Percentiles rank a stretch among this genome's conserved stretches.
These are phyloP conservation scores for Drosophila tripunctata DNA, from an alignment of 2,888 invertebrate genomes.

Conservation along the genomic window DNA sequence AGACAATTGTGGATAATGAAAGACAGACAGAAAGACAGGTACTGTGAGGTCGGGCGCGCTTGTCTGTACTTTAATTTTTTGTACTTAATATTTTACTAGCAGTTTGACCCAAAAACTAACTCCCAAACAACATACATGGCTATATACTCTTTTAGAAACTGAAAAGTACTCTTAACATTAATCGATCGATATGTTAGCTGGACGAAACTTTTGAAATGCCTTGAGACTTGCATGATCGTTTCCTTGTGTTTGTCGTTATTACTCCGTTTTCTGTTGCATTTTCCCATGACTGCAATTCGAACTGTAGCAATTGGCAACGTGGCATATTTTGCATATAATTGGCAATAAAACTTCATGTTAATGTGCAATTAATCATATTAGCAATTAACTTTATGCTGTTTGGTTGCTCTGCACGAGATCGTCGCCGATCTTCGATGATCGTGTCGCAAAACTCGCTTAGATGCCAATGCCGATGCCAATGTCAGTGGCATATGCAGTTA, in stretches of 20 bases:
- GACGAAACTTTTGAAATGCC: neutral
- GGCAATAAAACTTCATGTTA: conserved; percentile 83
- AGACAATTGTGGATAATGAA: too few relatives aligned
- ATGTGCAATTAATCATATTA: conserved; percentile 83
- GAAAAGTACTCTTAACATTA: neutral
- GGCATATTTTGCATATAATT: conserved; percentile 82
- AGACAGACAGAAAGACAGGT: too few relatives aligned
- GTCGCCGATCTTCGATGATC: conserved; percentile 42
- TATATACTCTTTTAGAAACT: too few relatives aligned
- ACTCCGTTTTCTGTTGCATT: neutral
- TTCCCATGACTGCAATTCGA: conserved; percentile 56
- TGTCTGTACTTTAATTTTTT: too few relatives aligned
- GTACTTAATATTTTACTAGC: too few relatives aligned
- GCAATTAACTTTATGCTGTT: conserved; percentile 82
- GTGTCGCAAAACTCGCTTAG: conserved; percentile 72
- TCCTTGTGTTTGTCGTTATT: neutral
- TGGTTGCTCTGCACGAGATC: conserved; percentile 78
- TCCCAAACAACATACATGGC: too few relatives aligned
- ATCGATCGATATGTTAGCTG: conserved; percentile 6
- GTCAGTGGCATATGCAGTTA: conserved; percentile 43
- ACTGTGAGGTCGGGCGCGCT: too few relatives aligned
- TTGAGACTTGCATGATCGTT: conserved; percentile 6
- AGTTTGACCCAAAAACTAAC: too few relatives aligned
- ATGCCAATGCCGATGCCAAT: conserved; percentile 44
- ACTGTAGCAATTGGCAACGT: conserved; percentile 59